Conservation (phyloP, 2,797 vertebrate species). For the Hoplostethus atlanticus region DNA sequence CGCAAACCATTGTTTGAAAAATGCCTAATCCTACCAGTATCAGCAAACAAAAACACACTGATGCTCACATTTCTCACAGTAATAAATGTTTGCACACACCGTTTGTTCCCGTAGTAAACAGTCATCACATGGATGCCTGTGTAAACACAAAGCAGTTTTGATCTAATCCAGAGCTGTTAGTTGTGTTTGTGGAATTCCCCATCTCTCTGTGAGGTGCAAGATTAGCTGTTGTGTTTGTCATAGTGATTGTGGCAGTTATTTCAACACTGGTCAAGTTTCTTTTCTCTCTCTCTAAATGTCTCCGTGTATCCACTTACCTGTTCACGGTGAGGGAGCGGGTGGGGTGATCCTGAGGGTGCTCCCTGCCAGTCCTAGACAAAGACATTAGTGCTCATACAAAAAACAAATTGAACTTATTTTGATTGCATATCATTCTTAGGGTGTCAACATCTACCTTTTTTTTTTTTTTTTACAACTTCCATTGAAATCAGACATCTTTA, state of each 20-base stretch:
- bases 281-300: constrained; percentile 43
- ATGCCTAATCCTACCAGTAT: constrained; percentile 21
- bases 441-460: not conserved
- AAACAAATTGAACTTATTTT: not conserved
- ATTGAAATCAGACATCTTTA: constrained; percentile 18
- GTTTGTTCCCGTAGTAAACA: not conserved
- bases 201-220: constrained; percentile 26
- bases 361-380: constrained; percentile 58
- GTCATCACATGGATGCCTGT: constrained; percentile 28
- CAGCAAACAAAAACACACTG: constrained; percentile 17
- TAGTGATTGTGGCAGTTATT: constrained; percentile 50
- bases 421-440: constrained; percentile 29
- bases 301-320: constrained; percentile 72
- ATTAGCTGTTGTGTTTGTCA: constrained; percentile 30
- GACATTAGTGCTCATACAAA: constrained; percentile 45
- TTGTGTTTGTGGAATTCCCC: constrained; percentile 24
- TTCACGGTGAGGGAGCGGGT: constrained; percentile 43
- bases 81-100: constrained; percentile 20
- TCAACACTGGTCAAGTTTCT: constrained; percentile 30
- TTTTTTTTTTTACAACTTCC: constrained; percentile 9
- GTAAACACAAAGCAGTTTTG: constrained; percentile 11
- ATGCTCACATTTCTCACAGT: constrained; percentile 44
- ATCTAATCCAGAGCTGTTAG: constrained; percentile 1
- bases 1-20: constrained; percentile 26
- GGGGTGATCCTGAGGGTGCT: constrained; percentile 44